A percentile compares a stretch with the other conserved stretches of the same genome.
These are phyloP conservation scores for Coenonympha arcania DNA, from an alignment of 2,888 invertebrate genomes.

Conservation along the genomic window DNA sequence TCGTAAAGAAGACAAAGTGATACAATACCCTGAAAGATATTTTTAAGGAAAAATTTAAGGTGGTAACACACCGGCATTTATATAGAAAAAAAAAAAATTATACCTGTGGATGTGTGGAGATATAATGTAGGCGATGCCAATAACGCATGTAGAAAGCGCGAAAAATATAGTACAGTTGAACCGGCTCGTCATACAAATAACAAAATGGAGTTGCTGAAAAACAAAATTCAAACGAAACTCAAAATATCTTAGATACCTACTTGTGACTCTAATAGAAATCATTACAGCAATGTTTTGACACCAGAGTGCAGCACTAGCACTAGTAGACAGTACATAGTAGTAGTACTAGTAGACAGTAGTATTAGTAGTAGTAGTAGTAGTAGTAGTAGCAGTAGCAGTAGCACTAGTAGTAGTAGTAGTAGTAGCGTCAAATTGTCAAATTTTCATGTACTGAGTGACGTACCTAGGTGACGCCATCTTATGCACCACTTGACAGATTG, in stretches of 20 bases:
- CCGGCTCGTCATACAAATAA: slow-evolving; percentile 91
- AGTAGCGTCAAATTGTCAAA: too few relatives aligned
- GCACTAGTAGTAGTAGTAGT: too few relatives aligned
- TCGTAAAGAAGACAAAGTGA: slow-evolving; percentile 92
- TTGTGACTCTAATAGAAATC: neutral
- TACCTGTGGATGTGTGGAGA: slow-evolving; percentile 91
- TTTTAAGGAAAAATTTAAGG: too few relatives aligned
- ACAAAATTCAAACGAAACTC: neutral
- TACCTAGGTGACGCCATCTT: too few relatives aligned
- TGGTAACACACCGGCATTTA: neutral
- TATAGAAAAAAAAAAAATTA: neutral
- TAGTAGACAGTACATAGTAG: too few relatives aligned
- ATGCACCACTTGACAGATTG: too few relatives aligned
- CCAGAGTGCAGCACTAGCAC: too few relatives aligned
- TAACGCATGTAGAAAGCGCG: slow-evolving; percentile 92
- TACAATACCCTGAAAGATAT: slow-evolving; percentile 82
- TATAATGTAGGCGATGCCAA: slow-evolving; percentile 92
- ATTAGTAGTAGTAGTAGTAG: too few relatives aligned
- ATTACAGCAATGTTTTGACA: too few relatives aligned
- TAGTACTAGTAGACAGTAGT: too few relatives aligned
- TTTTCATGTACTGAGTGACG: too few relatives aligned
- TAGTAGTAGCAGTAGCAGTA: too few relatives aligned
- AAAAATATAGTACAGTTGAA: slow-evolving; percentile 90
- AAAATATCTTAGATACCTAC: neutral
- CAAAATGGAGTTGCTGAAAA: slow-evolving; percentile 92